Evolutionary conservation across 2,797 vertebrate genomes (phyloP).

Genomic region (Phylloscopus collybita): DNA sequence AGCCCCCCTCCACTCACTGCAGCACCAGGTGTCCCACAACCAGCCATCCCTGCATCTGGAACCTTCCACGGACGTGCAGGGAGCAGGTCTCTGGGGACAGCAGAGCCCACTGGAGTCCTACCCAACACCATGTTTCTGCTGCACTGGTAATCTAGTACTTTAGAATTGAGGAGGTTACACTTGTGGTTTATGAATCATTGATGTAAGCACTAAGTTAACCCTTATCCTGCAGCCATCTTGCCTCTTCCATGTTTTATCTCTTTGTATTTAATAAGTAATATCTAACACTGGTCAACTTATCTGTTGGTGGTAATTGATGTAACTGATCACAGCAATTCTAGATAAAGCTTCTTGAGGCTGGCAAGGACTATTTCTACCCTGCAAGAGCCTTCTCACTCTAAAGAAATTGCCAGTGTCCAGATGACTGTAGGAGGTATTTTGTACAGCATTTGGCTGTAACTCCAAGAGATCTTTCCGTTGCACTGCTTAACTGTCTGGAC

Average conservation of each 20-base stretch:
- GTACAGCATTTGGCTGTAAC: not conserved
- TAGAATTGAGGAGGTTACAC: not conserved
- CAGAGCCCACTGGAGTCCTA: accelerated
- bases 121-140: not conserved
- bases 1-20: not conserved
- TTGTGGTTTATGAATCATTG: not conserved
- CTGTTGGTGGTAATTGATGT: not conserved
- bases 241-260: not conserved
- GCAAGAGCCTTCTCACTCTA: not conserved
- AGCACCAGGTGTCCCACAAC: not conserved
- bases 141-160: not conserved
- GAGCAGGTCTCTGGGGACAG: not conserved
- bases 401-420: not conserved
- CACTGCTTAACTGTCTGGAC: not conserved
- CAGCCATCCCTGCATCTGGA: not conserved
- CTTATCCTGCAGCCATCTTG: not conserved
- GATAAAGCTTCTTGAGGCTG: not conserved
- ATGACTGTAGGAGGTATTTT: not conserved
- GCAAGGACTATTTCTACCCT: not conserved
- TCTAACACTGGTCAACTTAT: accelerated
- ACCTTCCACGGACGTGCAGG: not conserved
- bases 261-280: not conserved
- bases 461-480: not conserved
- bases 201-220: not conserved
- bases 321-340: not conserved